These are phyloP conservation scores for Ctenopoma multispine DNA, from an alignment of 2,797 vertebrate genomes.

Conservation along the genomic window DNA sequence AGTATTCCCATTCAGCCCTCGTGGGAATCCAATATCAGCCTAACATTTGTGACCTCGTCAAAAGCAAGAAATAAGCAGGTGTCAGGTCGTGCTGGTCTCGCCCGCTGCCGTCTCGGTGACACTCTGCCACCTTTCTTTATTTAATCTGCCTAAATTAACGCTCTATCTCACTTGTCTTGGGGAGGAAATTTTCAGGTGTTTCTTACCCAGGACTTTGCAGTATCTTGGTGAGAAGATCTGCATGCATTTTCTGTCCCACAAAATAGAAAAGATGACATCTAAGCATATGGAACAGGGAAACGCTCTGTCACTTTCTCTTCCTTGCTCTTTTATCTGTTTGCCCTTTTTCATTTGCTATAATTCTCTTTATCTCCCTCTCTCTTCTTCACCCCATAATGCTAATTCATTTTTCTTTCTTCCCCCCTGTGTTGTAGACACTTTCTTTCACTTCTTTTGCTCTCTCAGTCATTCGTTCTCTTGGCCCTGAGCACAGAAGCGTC, in stretches of 20 bases:
- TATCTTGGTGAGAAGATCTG: constrained; percentile 25
- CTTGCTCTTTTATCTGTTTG: constrained; percentile 50
- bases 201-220: constrained; percentile 42
- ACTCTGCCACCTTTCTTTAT: constrained; percentile 57
- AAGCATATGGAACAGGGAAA: constrained; percentile 51
- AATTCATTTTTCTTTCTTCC: constrained; percentile 57
- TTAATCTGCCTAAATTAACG: constrained; percentile 68
- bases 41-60: constrained; percentile 69
- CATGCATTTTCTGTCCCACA: constrained; percentile 24
- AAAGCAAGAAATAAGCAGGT: constrained; percentile 68
- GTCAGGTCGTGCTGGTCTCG: constrained; percentile 60
- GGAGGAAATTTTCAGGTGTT: constrained; percentile 58
- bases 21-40: constrained; percentile 66
- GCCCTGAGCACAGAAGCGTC: constrained; percentile 65
- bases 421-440: constrained; percentile 56
- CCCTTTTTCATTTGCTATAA: constrained; percentile 62
- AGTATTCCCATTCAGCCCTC: constrained; percentile 54
- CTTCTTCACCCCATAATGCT: constrained; percentile 20
- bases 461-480: constrained; percentile 62
- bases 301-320: constrained; percentile 45
- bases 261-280: constrained; percentile 35
- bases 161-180: constrained; percentile 10
- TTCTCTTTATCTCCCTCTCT: constrained; percentile 51
- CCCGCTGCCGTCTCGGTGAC: constrained; percentile 44
- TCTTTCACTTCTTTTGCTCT: constrained; percentile 56